Evolutionary conservation across 2,113 vertebrate species (phyloP).

Genomic region (Odocoileus virginianus): DNA sequence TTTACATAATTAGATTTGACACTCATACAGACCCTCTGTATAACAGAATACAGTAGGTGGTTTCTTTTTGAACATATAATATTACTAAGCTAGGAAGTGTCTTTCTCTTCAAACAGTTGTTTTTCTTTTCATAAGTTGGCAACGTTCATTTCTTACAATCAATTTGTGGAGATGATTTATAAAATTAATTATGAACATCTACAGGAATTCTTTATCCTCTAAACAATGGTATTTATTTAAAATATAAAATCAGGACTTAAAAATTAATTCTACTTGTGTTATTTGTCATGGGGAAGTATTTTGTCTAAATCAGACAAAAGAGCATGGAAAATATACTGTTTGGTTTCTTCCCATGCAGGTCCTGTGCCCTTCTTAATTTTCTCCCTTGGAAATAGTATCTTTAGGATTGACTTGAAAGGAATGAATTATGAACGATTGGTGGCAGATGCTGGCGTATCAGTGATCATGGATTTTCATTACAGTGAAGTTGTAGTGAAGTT

Average conservation of each 20-base stretch:
- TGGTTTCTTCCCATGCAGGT: slow-evolving; percentile 73
- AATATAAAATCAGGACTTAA: background rate
- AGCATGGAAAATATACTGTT: background rate
- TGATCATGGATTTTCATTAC: slow-evolving; percentile 89
- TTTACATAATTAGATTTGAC: background rate
- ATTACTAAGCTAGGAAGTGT: background rate
- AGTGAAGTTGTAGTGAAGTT: slow-evolving; percentile 49
- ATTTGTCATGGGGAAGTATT: background rate
- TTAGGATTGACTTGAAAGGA: slow-evolving; percentile 87
- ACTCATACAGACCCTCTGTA: background rate
- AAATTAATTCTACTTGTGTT: background rate
- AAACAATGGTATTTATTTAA: background rate
- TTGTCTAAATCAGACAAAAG: background rate
- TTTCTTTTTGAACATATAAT: background rate
- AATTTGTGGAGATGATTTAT: background rate
- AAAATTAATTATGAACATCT: background rate
- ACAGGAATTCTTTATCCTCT: background rate
- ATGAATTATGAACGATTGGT: slow-evolving; percentile 83
- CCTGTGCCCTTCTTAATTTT: slow-evolving; percentile 89
- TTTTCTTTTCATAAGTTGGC: background rate
- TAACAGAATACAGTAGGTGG: background rate
- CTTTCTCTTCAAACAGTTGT: background rate
- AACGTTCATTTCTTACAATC: background rate
- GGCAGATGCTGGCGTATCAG: slow-evolving; percentile 79
- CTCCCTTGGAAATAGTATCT: slow-evolving; percentile 86